A percentile compares a stretch with the other conserved stretches of the same genome.
Conservation (phyloP, 1,140 invertebrate species). For the Eriocheir sinensis region DNA sequence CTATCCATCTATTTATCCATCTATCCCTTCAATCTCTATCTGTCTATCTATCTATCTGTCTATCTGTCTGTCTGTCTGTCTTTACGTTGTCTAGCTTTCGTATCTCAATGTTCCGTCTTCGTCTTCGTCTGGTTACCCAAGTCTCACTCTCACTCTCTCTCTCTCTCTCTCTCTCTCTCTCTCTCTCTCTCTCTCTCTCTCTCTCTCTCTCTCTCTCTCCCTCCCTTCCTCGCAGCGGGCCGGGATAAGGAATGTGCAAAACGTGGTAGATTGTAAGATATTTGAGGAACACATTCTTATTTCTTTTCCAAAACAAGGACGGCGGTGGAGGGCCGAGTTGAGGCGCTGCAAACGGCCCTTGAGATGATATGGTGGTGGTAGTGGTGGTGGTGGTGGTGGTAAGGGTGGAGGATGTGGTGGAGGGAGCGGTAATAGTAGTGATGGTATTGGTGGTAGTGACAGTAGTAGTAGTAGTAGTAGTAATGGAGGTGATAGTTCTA, state of each 20-base stretch:
- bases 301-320: background rate
- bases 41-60: background rate
- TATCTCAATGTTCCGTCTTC: too few relatives aligned
- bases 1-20: background rate
- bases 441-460: background rate
- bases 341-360: background rate
- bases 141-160: background rate
- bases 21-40: background rate
- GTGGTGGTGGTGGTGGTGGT: background rate
- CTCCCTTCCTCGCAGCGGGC: background rate
- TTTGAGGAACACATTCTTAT: background rate
- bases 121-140: too few relatives aligned
- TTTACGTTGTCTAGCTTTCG: too few relatives aligned
- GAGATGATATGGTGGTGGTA: background rate
- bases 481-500: background rate
- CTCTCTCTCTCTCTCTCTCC: conserved; percentile 12
- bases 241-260: background rate
- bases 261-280: conserved; percentile 12
- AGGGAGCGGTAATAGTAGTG: background rate
- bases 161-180: background rate
- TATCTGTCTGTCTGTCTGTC: background rate
- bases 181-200: background rate
- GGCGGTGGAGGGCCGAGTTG: background rate
- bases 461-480: background rate
- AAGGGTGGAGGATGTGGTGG: background rate